Base-by-base conservation (phyloP, 2,113 vertebrate genomes). In the Noctilio leporinus region DNA sequence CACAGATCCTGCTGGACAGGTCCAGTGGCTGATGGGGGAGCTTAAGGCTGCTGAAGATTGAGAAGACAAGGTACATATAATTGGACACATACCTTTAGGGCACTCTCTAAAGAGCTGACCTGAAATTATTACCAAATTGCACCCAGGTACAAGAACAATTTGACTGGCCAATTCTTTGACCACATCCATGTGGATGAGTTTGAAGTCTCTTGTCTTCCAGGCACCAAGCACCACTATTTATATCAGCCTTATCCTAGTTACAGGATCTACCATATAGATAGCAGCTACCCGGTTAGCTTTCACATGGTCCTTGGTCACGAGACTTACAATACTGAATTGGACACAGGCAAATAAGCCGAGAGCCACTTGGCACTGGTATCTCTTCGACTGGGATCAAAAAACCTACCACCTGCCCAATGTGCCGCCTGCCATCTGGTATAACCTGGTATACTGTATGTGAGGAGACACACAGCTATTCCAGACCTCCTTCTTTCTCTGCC, bases 111-210 rank as follows among this genome's bases (percentile, higher is more conserved):
- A 97, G 92, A 99, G 98, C 98, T 99, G 99, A 99, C 99, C 97
- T 99, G 99, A 99, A 99, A 99, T 98, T 99, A 99, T 92, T 99
- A 99, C 96, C 98, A 98, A 89, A 99, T 99, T 33, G 69, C 99
- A 65, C 99, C 97, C 98, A 99, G 99, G 97, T 99, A 99, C 19
- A 99, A 99, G 97, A 98, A 98, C 96, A 99, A 99, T 17, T 97
- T 99, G 5, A 97, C 98, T 0, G 99, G 98, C 0, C 99, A 99
- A 98, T 99, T 99, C 98, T 99, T 99, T 6, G 99, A 99, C 9
- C 99, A 99, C 95, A 99, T 99, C 0, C 99, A 99, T 4, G 7
- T 98, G 89, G 99, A 99, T 33, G 99, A 99, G 95, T 99, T 99
- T 55, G 98, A 99, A 96, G 82, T 99, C 96, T 99, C 99, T 98